Base-by-base conservation (phyloP, 2,113 vertebrate species). In the Mormoops blainvillei region DNA sequence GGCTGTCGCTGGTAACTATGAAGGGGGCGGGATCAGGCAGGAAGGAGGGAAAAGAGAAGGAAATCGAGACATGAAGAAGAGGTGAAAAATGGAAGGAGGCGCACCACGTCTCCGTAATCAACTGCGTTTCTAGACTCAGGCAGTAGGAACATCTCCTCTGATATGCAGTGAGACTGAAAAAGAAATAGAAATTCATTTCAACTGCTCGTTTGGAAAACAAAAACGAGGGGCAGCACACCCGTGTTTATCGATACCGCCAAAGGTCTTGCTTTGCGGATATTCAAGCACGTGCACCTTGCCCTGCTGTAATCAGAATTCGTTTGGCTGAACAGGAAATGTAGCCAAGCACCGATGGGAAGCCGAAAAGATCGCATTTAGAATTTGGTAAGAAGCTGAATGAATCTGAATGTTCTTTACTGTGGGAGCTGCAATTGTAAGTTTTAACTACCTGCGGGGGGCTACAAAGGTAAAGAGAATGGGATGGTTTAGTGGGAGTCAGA, bases 331-430 rank as follows among this genome's bases (percentile, higher is more conserved):
- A 97, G 80, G 92, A 94, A 82, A 76, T 54, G 94, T 97, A 97
- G 92, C 92, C 87, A 97, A 87, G 95, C 95, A 97, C 96, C 95
- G 33, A 43, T 6, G 9, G 43, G 71, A 84, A 94, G 58, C 74
- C 78, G 92, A 88, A 80, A 48, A 77, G 36, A 86, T 93, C 52
- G 67, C 76, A 95, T 77, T 97, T 90, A 87, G 41, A 87, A 76
- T 94, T 48, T 87, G n/a, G 45, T 68, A 95, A 95, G 78, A 56
- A 65, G 41, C 63, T 67, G 67, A 92, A 88, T 84, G 77, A 94
- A 97, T 96, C 70, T 93, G 70, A 97, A 92, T 93, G 70, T 91
- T 95, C 56, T 94, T 92, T 95, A 77, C 41, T 94, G 65, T 52
- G 54, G 28, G 45, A 91, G 71, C 74, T 90, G 7, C 94, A 97